phyloP scores from a whole-genome alignment of 2,888 invertebrate species.

The Ormyrus labotus region DNA sequence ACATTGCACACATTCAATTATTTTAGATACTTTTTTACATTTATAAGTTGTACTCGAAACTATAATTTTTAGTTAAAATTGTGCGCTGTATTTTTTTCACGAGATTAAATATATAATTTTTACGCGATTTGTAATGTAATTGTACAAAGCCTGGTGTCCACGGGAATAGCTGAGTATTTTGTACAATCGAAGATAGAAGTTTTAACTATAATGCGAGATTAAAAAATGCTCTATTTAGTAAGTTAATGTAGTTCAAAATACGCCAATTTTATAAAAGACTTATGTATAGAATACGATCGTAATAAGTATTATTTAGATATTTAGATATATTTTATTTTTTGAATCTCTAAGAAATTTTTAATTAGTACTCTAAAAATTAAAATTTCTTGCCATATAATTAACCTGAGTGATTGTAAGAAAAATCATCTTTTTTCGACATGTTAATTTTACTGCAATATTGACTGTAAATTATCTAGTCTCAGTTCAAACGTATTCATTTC shows the following conservation, averaged over 20 bases:
- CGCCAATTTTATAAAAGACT: slow-evolving; percentile 46
- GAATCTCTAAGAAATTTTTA: background rate
- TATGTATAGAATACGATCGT: slow-evolving; percentile 26
- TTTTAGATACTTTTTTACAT: slow-evolving; percentile 20
- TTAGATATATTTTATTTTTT: slow-evolving; percentile 10
- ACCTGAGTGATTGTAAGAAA: slow-evolving; percentile 26
- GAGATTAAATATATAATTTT: slow-evolving; percentile 32
- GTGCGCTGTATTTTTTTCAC: slow-evolving; percentile 25
- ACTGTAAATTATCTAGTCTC: slow-evolving; percentile 31
- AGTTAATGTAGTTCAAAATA: slow-evolving; percentile 34
- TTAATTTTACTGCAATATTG: slow-evolving; percentile 23
- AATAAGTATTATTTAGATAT: slow-evolving; percentile 17
- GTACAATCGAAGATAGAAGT: slow-evolving; percentile 30
- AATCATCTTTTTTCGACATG: slow-evolving; percentile 31
- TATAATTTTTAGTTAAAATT: slow-evolving; percentile 22
- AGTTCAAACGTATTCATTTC: background rate
- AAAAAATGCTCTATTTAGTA: slow-evolving; percentile 29
- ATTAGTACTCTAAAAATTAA: background rate
- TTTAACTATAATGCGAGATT: slow-evolving; percentile 21
- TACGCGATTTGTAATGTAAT: slow-evolving; percentile 46
- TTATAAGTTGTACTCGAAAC: slow-evolving; percentile 4
- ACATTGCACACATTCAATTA: slow-evolving; percentile 29
- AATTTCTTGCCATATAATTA: slow-evolving; percentile 44
- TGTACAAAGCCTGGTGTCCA: slow-evolving; percentile 70
- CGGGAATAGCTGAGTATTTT: slow-evolving; percentile 73